These are phyloP conservation scores for Nothura maculosa DNA, from an alignment of 2,797 vertebrate genomes.

Conservation along the genomic window DNA sequence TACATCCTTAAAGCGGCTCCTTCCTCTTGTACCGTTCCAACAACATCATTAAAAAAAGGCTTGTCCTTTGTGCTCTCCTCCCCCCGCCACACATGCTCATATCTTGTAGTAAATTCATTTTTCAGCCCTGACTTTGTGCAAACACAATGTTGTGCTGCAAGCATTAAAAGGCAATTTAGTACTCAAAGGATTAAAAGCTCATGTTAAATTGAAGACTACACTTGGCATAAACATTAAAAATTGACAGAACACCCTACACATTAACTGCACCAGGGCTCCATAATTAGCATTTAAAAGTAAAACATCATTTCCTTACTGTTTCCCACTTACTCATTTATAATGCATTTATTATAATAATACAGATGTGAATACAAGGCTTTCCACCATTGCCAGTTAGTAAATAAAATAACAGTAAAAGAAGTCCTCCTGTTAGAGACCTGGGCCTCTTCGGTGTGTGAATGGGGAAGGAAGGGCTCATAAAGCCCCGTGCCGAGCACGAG, in stretches of 20 bases:
- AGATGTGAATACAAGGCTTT: constrained; percentile 76
- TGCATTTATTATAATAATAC: constrained; percentile 88
- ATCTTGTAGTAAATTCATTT: constrained; percentile 89
- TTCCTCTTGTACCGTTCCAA: constrained; percentile 39
- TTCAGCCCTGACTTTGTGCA: constrained; percentile 90
- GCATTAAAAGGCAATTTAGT: constrained; percentile 97
- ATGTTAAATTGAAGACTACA: constrained; percentile 98
- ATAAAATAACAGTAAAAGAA: constrained; percentile 10
- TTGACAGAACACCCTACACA: constrained; percentile 94
- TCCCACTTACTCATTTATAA: constrained; percentile 89
- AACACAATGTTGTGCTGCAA: constrained; percentile 92
- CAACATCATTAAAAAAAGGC: constrained; percentile 62
- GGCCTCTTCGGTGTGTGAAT: background rate
- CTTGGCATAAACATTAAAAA: constrained; percentile 96
- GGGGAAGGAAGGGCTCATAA: constrained; percentile 35
- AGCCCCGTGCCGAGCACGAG: constrained; percentile 46
- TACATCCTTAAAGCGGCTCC: constrained; percentile 37
- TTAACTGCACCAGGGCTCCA: constrained; percentile 88
- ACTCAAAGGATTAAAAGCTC: constrained; percentile 96
- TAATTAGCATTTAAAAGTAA: constrained; percentile 92
- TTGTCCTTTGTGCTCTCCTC: constrained; percentile 59
- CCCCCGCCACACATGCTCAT: constrained; percentile 63
- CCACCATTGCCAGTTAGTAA: constrained; percentile 70
- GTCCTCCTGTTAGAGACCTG: constrained; percentile 28
- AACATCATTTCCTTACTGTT: constrained; percentile 89